phyloP scores from a whole-genome alignment of 2,888 invertebrate genomes.

The Mythimna vitellina region DNA sequence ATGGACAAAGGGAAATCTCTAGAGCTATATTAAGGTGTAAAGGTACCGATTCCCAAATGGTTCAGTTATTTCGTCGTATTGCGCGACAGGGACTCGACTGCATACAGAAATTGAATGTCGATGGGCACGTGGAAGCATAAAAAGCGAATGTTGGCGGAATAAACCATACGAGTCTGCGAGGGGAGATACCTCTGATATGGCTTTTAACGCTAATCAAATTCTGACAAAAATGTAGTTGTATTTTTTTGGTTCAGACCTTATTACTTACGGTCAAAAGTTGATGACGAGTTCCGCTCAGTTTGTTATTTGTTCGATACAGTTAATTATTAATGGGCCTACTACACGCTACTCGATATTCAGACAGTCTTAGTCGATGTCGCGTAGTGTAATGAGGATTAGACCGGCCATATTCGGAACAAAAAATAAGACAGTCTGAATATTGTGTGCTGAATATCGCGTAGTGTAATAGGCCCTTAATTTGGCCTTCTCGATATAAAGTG shows the following conservation, averaged over 20 bases:
- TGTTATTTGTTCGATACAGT: background rate
- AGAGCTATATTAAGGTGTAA: constrained; percentile 86
- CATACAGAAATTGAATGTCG: constrained; percentile 82
- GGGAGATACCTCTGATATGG: constrained; percentile 48
- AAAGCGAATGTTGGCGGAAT: constrained; percentile 73
- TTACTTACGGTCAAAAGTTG: constrained; percentile 3
- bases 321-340: too few species aligned
- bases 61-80: constrained; percentile 83
- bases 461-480: too few species aligned
- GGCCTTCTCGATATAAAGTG: background rate
- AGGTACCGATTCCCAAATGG: constrained; percentile 84
- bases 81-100: constrained; percentile 73
- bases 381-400: too few species aligned
- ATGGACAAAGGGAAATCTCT: constrained; percentile 87
- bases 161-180: constrained; percentile 53
- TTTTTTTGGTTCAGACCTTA: background rate
- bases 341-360: too few species aligned
- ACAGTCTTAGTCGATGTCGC: too few species aligned
- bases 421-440: too few species aligned
- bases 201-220: constrained; percentile 59
- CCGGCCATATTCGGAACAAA: too few species aligned
- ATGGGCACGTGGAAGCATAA: constrained; percentile 77
- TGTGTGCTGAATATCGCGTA: too few species aligned
- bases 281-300: background rate
- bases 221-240: constrained; percentile 23